Percentiles rank a stretch among this genome's conserved stretches.
Conservation (phyloP, 1,140 invertebrate species). For the Dendrolimus punctatus region DNA sequence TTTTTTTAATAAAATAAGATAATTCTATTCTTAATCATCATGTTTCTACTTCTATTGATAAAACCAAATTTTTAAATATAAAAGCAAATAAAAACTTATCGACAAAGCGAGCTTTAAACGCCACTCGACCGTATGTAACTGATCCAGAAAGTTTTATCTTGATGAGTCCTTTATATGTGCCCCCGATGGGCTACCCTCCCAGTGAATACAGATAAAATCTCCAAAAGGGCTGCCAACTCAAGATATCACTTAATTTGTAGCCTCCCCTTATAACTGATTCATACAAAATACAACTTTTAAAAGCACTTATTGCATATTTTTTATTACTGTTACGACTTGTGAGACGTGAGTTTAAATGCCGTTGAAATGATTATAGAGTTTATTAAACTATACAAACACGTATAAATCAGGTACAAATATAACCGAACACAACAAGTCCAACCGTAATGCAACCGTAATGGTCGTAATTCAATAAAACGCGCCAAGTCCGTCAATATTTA, state of each 20-base stretch:
- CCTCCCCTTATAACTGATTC: constrained; percentile 59
- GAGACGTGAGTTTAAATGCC: no score
- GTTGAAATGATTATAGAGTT: no score
- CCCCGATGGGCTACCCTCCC: constrained; percentile 63
- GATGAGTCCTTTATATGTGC: constrained; percentile 64
- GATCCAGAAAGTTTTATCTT: constrained; percentile 69
- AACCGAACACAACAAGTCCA: no score
- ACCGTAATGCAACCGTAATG: no score
- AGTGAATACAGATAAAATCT: constrained; percentile 61
- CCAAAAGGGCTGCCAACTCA: constrained; percentile 67
- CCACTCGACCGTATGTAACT: constrained; percentile 65
- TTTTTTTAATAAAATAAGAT: no score
- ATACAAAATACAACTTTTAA: constrained; percentile 42
- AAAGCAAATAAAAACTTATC: constrained; percentile 33
- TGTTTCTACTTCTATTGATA: constrained; percentile 1
- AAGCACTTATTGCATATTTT: no score
- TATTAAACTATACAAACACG: no score
- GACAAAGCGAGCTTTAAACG: constrained; percentile 57
- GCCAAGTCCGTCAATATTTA: no score
- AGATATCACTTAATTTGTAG: constrained; percentile 71
- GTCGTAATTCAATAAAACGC: no score
- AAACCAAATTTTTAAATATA: constrained; percentile 3
- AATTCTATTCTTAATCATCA: no score
- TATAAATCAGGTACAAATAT: no score
- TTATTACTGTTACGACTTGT: no score